Evolutionary conservation across 64 coral and sea anemone genomes (phyloP), one percentile per base, ranked within the genome.

Genomic region (Dendronephthya gigantea): DNA sequence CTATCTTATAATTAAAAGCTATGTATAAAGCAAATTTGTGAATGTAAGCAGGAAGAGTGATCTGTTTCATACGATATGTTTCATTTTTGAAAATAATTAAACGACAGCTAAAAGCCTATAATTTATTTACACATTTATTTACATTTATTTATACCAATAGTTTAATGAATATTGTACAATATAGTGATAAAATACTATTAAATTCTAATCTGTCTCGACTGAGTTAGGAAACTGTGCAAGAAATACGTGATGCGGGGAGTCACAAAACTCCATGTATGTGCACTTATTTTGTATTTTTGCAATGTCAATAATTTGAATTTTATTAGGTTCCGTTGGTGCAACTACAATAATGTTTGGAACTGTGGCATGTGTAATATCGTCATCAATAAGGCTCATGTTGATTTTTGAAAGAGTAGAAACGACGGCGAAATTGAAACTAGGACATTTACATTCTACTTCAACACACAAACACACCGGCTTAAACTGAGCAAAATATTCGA

Each of bases 281-380:
- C 72, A 79, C 27, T 79, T 79, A 34, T 34, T 33, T 33, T 34
- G 15, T 33, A 79, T 79, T 34, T 79, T 29, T 7, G 30, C 72
- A 36, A 79, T 34, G 9, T 79, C 72, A 33, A 79, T 19, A 33
- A 79, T 79, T 7, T 34, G 32, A 12, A 34, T 34, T 79, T 33
- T 79, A 79, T 29, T 33, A 33, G 27, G 34, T 17, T 66, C 22
- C 22, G 58, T 2, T 79, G 72, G 72, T 15, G 72, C 32, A 8
- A 79, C 72, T 17, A 29, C 72, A 29, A 79, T 10, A 79, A 79
- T 79, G 32, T 79, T 79, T 19, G 72, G 27, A 79, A 79, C 72
- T 8, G 36, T 35, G 34, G 25, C 27, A 79, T 79, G 58, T 17
- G 58, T 66, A 17, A 66, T 66, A 66, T 66, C 58, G 58, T 66